Percentiles rank a stretch among this genome's conserved stretches.
Conservation (phyloP, 2,797 vertebrate species). For the Pempheris klunzingeri region DNA sequence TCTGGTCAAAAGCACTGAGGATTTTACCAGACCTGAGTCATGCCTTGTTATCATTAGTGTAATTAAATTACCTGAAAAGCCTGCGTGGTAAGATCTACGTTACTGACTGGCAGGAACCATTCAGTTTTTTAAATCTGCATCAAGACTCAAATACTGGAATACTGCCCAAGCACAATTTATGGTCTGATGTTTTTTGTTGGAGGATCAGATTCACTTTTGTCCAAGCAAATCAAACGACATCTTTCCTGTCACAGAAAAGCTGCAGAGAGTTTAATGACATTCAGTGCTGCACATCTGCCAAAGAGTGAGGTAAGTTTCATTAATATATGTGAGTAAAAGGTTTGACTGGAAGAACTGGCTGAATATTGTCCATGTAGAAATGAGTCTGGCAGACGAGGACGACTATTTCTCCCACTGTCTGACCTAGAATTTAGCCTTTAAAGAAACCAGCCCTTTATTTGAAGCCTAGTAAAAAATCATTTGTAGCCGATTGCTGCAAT, state of each 20-base stretch:
- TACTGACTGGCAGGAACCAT: constrained; percentile 22
- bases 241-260: neutral
- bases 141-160: constrained; percentile 19
- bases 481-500: constrained; percentile 3
- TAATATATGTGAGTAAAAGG: neutral
- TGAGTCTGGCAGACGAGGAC: neutral
- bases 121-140: constrained; percentile 17
- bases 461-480: neutral
- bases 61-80: constrained; percentile 17
- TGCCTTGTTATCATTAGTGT: neutral
- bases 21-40: constrained; percentile 7
- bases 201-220: neutral
- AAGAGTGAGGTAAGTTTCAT: neutral
- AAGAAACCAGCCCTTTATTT: neutral
- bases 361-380: neutral
- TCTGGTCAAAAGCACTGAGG: neutral
- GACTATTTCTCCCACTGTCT: neutral
- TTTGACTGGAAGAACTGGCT: neutral
- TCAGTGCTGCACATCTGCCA: neutral
- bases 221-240: neutral
- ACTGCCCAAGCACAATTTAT: neutral
- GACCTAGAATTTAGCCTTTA: constrained; percentile 16
- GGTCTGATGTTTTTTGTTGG: neutral
- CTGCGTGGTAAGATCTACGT: neutral
- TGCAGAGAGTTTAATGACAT: constrained; percentile 1